Base-by-base conservation (phyloP, 2,113 vertebrate species). In the Cynoglossus semilaevis region DNA sequence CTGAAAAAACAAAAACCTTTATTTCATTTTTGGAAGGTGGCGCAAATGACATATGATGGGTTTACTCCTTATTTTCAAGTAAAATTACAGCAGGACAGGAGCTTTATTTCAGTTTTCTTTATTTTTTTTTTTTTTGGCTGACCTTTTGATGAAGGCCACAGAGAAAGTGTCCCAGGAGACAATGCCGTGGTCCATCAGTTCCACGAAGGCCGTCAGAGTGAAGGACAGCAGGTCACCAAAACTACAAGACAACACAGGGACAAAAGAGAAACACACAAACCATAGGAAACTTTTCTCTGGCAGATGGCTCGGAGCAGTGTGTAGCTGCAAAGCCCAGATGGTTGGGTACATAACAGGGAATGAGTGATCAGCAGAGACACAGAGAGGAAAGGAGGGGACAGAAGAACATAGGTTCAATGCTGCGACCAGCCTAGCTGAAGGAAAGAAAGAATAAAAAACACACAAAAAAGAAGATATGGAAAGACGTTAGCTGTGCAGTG, bases 131-230 rank as follows among this genome's bases (percentile, higher is more conserved):
- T 67, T 55, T 22, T 58, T 42, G 56, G 67, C 86, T 62, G 58
- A 99, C 96, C 94, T 99, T 99, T 99, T 99, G 88, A 99, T 98
- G 88, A 99, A 99, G n/a, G 96, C 93, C 90, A 98, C 94, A 2
- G 96, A 97, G 89, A 99, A 99, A 1, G 95, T 98, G 78, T 99
- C 96, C 97, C 97, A 99, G 40, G 96, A 99, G 87, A 98, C 93
- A 51, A 98, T 98, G 77, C 96, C 94, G 15, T 99, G 97, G 90
- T 99, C 97, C 96, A 99, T 99, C 82, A 99, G 91, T 84, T 99
- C 97, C 83, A 99, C 96, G 14, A 99, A 98, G 61, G 96, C 96
- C 8, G 96, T 99, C 91, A 99, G 89, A 36, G 96, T 98, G 90
- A 95, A 99, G 72, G 97, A 98, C 81, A 99, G 89, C 92, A 98